A percentile compares a stretch with the other conserved stretches of the same genome.
Evolutionary conservation across 2,797 vertebrate genomes (phyloP).

Genomic region (Hapalemur alaotrensis): DNA sequence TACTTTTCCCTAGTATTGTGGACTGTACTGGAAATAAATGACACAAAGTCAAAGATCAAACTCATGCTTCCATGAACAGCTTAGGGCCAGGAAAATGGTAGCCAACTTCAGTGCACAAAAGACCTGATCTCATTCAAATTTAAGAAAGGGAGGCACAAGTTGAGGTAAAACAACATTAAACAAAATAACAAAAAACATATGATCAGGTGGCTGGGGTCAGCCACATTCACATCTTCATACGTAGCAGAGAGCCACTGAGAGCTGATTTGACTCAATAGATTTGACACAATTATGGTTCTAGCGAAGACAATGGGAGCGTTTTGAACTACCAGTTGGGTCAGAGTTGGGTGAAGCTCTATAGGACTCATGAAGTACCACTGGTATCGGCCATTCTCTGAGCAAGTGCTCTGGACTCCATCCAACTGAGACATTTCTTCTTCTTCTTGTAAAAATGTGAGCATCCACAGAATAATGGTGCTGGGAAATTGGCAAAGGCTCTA

Average conservation of each 20-base stretch:
- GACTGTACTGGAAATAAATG: background rate
- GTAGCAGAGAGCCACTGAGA: background rate
- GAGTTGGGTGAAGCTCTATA: background rate
- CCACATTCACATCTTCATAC: background rate
- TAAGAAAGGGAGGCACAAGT: background rate
- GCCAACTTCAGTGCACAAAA: background rate
- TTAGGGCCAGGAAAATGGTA: background rate
- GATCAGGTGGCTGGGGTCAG: background rate
- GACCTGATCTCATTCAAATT: background rate
- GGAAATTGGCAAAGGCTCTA: background rate
- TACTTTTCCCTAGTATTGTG: background rate
- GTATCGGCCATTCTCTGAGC: background rate
- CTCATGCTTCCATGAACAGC: background rate
- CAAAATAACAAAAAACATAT: background rate
- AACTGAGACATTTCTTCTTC: background rate
- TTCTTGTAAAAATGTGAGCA: background rate
- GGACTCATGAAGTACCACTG: background rate
- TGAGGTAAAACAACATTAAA: background rate
- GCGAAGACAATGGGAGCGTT: background rate
- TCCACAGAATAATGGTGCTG: background rate
- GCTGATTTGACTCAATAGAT: background rate
- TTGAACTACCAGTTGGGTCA: background rate
- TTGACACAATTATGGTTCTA: background rate
- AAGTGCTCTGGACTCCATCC: background rate
- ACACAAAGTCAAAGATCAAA: conserved; percentile 39